phyloP scores from a whole-genome alignment of 2,888 invertebrate genomes.

The Sericinus montela region DNA sequence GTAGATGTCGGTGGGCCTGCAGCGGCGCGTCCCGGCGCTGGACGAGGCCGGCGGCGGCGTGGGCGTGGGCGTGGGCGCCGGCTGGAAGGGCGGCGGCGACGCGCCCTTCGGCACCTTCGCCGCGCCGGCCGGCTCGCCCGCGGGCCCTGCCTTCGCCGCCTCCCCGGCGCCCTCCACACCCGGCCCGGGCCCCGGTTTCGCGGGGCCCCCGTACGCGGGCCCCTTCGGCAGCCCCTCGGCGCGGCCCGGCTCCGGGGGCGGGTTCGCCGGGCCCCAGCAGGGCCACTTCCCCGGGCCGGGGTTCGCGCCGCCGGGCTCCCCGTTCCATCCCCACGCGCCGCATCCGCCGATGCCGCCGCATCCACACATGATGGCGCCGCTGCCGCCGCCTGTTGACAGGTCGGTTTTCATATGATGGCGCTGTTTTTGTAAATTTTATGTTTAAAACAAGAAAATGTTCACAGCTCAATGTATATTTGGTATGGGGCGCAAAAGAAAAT shows the following conservation, averaged over 20 bases:
- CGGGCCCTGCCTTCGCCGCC: constrained; percentile 84
- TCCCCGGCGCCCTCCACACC: constrained; percentile 85
- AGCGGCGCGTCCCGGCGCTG: constrained; percentile 84
- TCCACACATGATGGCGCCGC: constrained; percentile 73
- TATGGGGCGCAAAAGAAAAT: too few species aligned
- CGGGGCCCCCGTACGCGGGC: constrained; percentile 83
- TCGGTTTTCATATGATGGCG: too few species aligned
- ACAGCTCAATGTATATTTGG: too few species aligned
- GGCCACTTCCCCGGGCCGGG: constrained; percentile 86
- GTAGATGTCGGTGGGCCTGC: constrained; percentile 87
- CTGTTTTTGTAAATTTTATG: too few species aligned
- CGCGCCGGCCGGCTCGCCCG: constrained; percentile 88
- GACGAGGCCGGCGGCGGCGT: constrained; percentile 71
- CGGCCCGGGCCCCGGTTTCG: constrained; percentile 86
- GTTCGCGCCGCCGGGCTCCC: constrained; percentile 86
- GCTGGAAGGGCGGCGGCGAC: constrained; percentile 85
- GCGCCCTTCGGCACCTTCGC: constrained; percentile 87
- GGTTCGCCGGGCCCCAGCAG: constrained; percentile 84
- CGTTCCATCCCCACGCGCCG: constrained; percentile 90
- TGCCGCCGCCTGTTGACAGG: constrained; percentile 90
- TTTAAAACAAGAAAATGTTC: too few species aligned
- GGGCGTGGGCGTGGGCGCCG: constrained; percentile 46
- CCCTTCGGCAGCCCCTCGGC: constrained; percentile 82
- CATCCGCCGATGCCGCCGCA: constrained; percentile 92
- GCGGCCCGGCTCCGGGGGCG: constrained; percentile 90